These are phyloP conservation scores for Drosophila algonquin DNA, from an alignment of 2,888 invertebrate species.

Conservation along the genomic window DNA sequence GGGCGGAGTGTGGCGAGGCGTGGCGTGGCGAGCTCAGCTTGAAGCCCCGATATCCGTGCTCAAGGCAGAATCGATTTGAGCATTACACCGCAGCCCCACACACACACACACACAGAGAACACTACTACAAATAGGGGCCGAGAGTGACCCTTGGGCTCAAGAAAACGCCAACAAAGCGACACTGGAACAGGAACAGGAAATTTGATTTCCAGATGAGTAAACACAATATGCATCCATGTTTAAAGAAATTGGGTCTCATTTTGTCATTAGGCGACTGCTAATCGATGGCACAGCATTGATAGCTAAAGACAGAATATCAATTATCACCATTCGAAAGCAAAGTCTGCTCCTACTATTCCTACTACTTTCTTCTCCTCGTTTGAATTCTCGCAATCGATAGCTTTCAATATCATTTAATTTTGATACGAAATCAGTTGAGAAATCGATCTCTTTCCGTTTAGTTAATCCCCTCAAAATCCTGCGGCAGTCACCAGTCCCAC, in stretches of 20 bases:
- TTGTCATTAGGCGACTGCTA: no score
- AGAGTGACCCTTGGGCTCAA: neutral
- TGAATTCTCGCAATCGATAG: no score
- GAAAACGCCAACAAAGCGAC: neutral
- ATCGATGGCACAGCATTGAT: no score
- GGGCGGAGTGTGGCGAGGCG: no score
- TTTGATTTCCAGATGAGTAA: neutral
- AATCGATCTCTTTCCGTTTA: constrained; percentile 1
- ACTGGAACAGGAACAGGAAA: neutral
- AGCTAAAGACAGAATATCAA: neutral
- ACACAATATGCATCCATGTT: neutral
- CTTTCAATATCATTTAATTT: no score
- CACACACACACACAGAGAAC: neutral
- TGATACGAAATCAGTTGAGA: no score
- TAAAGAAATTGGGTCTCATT: neutral
- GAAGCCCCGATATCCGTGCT: neutral
- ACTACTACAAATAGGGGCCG: neutral
- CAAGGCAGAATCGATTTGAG: neutral
- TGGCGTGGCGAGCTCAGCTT: no score
- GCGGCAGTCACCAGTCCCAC: no score
- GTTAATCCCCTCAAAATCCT: constrained; percentile 31
- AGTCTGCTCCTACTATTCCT: no score
- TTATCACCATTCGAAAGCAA: neutral
- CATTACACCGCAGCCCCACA: no score
- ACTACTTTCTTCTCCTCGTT: no score